Base-by-base conservation (phyloP, 2,888 invertebrate species). In the Aspidiotus rigidus region DNA sequence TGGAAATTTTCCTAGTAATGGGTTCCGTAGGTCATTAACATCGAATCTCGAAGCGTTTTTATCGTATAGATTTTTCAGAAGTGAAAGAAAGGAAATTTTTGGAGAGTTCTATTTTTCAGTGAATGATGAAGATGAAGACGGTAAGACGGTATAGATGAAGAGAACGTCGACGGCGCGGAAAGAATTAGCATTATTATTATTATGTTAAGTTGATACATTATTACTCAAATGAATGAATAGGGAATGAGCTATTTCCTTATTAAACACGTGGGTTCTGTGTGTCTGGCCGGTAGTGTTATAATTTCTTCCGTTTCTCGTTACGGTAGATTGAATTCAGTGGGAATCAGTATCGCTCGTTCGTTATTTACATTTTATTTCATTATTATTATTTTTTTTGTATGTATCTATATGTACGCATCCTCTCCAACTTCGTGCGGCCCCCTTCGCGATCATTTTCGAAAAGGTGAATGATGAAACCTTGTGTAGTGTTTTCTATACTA, bases 171-270 rank as follows among this genome's bases (percentile, higher is more conserved):
- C 28, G 28, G 28, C 28, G 28, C 28, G 28, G 28, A 28, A 28
- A 28, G 28, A 28, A 28, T 28, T 28, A 28, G 28, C 28, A 28
- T 28, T 28, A 28, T 28, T 16, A 17, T 57, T n/a, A 57, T 57
- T 15, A 57, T 17, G 57, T 16, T 57, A 57, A 57, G 49, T 49
- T 49, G 49, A 49, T 49, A n/a, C 49, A 62, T 42, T n/a, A 11
- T 60, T 28, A 28, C 17, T 11, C 17, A n/a, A 57, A 57, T 17
- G 57, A 57, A 57, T 17, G 57, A 57, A 28, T 41, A 54, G 28
- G 53, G 64, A 64, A 64, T 64, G 55, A 64, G 64, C 55, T 64
- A 64, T 64, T 64, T 64, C 64, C 64, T 64, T 41, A 64, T 64
- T 64, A 64, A 64, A 55, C 64, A 64, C 64, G 64, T 64, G 64